phyloP scores from a whole-genome alignment of 2,888 invertebrate genomes.

The Eupelmus urozonus region DNA sequence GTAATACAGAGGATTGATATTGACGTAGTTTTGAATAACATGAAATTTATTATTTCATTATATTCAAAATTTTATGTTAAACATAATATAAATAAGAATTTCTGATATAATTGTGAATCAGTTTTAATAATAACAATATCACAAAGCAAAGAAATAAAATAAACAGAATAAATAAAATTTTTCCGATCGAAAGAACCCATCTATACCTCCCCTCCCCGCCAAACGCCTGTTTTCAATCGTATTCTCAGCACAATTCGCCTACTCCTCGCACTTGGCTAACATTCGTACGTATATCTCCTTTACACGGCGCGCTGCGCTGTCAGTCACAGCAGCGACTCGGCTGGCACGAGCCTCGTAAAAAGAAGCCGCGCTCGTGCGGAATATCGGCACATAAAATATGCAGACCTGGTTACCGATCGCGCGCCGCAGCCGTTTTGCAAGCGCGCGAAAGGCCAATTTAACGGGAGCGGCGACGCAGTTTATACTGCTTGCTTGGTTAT shows the following conservation, averaged over 20 bases:
- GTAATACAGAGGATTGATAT: too few relatives aligned
- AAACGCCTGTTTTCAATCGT: constrained; percentile 71
- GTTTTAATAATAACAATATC: too few relatives aligned
- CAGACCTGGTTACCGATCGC: constrained; percentile 50
- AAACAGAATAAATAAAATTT: too few relatives aligned
- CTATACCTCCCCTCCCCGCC: too few relatives aligned
- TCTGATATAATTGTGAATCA: too few relatives aligned
- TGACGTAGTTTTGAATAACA: too few relatives aligned
- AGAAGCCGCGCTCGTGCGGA: constrained; percentile 55
- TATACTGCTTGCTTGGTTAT: not conserved
- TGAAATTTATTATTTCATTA: too few relatives aligned
- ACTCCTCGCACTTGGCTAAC: not conserved
- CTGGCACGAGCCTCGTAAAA: constrained; percentile 52
- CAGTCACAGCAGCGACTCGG: constrained; percentile 66
- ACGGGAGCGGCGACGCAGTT: constrained; percentile 5
- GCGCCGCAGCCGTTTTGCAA: constrained; percentile 15
- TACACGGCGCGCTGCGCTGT: constrained; percentile 61
- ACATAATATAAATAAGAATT: too few relatives aligned
- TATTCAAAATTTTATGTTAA: too few relatives aligned
- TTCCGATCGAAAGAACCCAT: too few relatives aligned
- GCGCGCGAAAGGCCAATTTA: constrained; percentile 27
- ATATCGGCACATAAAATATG: constrained; percentile 58
- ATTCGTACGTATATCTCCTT: constrained; percentile 71
- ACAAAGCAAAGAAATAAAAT: too few relatives aligned
- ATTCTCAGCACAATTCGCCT: constrained; percentile 69